Evolutionary conservation across 2,888 invertebrate genomes (phyloP).

Genomic region (Thymelicus sylvestris): DNA sequence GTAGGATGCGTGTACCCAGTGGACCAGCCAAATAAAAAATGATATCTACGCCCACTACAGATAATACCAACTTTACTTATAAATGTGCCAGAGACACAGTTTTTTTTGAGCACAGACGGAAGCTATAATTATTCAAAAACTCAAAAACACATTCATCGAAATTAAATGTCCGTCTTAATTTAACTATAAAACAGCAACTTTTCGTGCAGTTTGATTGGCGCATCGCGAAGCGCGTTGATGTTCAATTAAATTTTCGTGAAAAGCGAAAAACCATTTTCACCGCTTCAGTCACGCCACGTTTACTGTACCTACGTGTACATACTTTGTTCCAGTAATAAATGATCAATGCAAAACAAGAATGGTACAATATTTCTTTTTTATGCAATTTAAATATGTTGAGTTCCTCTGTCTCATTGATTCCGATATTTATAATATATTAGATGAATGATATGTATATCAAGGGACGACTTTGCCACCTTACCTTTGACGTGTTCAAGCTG

Average conservation of each 20-base stretch:
- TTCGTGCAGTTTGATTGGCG: constrained; percentile 13
- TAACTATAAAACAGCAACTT: not conserved
- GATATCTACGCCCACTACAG: not conserved
- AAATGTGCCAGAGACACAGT: not conserved
- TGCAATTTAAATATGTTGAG: too few species aligned
- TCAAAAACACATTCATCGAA: too few species aligned
- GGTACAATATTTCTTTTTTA: not conserved
- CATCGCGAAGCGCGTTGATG: not conserved
- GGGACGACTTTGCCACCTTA: too few species aligned
- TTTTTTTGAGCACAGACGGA: not conserved
- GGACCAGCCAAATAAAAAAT: not conserved
- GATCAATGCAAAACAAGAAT: not conserved
- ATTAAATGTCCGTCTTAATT: too few species aligned
- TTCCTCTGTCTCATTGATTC: too few species aligned
- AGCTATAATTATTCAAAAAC: too few species aligned
- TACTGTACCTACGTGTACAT: not conserved
- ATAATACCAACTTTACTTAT: not conserved
- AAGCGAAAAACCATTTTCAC: not conserved
- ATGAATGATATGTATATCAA: too few species aligned
- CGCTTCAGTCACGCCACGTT: constrained; percentile 4
- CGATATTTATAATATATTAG: too few species aligned
- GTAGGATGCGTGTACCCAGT: not conserved
- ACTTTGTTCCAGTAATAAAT: not conserved
- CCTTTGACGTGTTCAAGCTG: too few species aligned
- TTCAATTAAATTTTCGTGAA: constrained; percentile 7